Percentiles rank a stretch among this genome's conserved stretches.
These are phyloP conservation scores for Cryptotermes secundus DNA, from an alignment of 1,140 invertebrate genomes.

Conservation along the genomic window DNA sequence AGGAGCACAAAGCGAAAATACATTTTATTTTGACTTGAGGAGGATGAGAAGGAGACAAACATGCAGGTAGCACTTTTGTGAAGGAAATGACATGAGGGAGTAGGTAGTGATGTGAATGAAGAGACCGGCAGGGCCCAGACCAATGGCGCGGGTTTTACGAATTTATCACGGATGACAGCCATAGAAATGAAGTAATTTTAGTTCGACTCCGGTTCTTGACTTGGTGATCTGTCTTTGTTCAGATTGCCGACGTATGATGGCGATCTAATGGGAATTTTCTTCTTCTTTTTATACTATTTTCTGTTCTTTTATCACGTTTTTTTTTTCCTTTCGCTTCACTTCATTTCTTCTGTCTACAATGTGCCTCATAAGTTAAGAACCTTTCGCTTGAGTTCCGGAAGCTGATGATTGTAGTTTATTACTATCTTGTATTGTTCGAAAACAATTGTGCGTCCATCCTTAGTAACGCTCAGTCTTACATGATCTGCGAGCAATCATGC, in stretches of 20 bases:
- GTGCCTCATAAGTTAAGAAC: neutral
- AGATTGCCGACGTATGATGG: conserved; percentile 17
- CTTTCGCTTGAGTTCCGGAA: neutral
- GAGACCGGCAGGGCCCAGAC: neutral
- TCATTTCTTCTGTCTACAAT: conserved; percentile 20
- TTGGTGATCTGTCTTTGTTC: conserved; percentile 16
- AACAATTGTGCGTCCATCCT: too few relatives aligned
- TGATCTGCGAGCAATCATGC: too few relatives aligned
- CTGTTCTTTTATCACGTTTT: conserved; percentile 19
- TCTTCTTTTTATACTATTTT: conserved; percentile 17
- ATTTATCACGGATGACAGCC: conserved; percentile 19
- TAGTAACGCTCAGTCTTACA: too few relatives aligned
- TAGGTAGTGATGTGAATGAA: neutral
- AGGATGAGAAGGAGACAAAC: conserved; percentile 11
- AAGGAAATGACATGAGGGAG: conserved; percentile 15
- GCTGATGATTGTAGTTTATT: neutral
- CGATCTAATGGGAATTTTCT: conserved; percentile 7
- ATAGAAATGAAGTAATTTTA: conserved; percentile 20
- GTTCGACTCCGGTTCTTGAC: conserved; percentile 12
- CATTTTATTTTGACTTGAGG: neutral
- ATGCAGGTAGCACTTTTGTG: conserved; percentile 7
- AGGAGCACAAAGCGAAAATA: conserved; percentile 14
- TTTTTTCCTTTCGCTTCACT: conserved; percentile 23
- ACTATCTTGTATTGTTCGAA: too few relatives aligned
- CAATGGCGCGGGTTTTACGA: conserved; percentile 5